Base-by-base conservation (phyloP, 37 sponge, comb jelly and placozoan genomes). In the Geodia barretti region DNA sequence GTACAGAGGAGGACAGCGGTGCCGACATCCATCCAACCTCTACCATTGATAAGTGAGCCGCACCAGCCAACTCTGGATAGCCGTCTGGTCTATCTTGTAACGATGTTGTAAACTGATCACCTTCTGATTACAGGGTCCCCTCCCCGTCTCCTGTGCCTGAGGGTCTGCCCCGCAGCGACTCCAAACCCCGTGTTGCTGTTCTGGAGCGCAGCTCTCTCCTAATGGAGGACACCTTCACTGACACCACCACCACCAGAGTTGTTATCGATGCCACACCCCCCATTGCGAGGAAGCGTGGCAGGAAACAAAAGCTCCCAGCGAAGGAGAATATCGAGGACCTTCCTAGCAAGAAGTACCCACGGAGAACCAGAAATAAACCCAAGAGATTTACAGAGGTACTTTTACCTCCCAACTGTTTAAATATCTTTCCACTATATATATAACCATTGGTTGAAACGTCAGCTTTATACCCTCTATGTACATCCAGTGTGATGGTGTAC, bases 141-240 rank as follows among this genome's bases (percentile, higher is more conserved):
- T n/a, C 54, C 54, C 14, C 54, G 54, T 47, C 54, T 47, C 14
- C 54, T 47, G 54, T n/a, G 54, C 14, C 54, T 17, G 54, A 17
- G 54, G 11, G 14, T 14, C 54, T 47, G 54, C 7, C 54, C 54
- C 54, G 14, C 54, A 47, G 54, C 14, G 54, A 19, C 43, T 73
- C 84, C 30, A 83, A 76, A 38, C 84, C 76, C 3, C 34, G 25
- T 3, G 60, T 83, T 23, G 75, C 84, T 33, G 39, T 76, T 60
- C 71, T 80, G 74, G 87, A 87, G 66, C 23, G 71, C 25, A 81
- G 82, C 71, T 80, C 87, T 68, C 87, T 69, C 70, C 70, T 87
- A 21, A 54, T 68, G 39, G 87, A 87, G 28, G 84, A 83, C 11
- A 83, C 35, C 39, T 31, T 69, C 1, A 28, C 23, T 39, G 82